Conservation (phyloP, 2,888 invertebrate genomes). For the Leucozona laternaria region DNA sequence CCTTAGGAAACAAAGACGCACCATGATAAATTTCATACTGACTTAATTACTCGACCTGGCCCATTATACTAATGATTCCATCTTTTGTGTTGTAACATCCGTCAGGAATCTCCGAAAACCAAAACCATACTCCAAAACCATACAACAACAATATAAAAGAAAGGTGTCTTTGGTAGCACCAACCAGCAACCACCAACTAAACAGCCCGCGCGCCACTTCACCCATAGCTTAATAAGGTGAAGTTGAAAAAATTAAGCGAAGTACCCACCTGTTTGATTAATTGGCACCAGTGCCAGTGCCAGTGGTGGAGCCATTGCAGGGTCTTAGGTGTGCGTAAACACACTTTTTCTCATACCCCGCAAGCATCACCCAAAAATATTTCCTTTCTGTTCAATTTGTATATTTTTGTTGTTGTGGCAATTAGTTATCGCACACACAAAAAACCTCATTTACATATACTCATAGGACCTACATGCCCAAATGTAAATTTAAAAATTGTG, state of each 20-base stretch:
- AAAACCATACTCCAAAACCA: conserved; percentile 5
- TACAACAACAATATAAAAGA: conserved; percentile 3
- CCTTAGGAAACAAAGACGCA: conserved; percentile 56
- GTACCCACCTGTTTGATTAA: conserved; percentile 71
- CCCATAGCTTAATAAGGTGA: conserved; percentile 4
- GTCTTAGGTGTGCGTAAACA: conserved; percentile 41
- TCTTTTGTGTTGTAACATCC: conserved; percentile 59
- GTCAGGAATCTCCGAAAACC: conserved; percentile 53
- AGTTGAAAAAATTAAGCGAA: conserved; percentile 24
- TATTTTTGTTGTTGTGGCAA: conserved; percentile 36
- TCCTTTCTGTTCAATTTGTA: conserved; percentile 27
- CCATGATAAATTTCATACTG: conserved; percentile 71
- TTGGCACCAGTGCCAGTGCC: conserved; percentile 54
- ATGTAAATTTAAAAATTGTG: conserved; percentile 27
- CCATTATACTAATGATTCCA: conserved; percentile 67
- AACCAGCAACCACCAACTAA: conserved; percentile 18
- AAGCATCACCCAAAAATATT: conserved; percentile 16
- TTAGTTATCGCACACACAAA: conserved; percentile 43
- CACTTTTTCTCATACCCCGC: conserved; percentile 39
- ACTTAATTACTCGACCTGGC: conserved; percentile 73
- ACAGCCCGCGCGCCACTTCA: neutral
- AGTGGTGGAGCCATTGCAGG: conserved; percentile 34
- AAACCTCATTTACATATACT: conserved; percentile 54
- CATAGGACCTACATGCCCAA: neutral
- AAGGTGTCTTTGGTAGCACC: conserved; percentile 54